Evolutionary conservation across 2,888 invertebrate genomes (phyloP).

Genomic region (Rapana venosa): DNA sequence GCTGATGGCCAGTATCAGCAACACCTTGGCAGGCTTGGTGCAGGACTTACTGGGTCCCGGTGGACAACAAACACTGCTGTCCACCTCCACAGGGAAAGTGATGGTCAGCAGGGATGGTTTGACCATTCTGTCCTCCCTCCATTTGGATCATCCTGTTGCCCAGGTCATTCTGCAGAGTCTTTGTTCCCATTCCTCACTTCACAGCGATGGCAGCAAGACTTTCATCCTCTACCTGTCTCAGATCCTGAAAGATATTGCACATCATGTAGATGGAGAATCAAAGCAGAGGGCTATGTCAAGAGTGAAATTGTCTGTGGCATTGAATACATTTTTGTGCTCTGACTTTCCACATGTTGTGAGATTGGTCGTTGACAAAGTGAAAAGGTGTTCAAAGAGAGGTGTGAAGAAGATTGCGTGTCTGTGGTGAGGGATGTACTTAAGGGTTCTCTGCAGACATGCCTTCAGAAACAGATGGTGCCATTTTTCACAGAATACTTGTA

Average conservation of each 20-base stretch:
- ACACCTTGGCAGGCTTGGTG: slow-evolving; percentile 51
- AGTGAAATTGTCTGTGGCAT: slow-evolving; percentile 5
- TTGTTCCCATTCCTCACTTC: slow-evolving; percentile 44
- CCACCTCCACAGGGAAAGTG: slow-evolving; percentile 58
- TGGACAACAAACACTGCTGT: slow-evolving; percentile 60
- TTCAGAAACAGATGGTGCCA: neutral
- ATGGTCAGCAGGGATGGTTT: slow-evolving; percentile 60
- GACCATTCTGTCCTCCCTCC: slow-evolving; percentile 59
- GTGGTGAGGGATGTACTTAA: slow-evolving; percentile 13
- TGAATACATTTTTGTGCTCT: slow-evolving; percentile 33
- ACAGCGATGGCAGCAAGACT: slow-evolving; percentile 62
- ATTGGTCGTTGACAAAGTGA: slow-evolving; percentile 20
- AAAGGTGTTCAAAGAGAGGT: neutral
- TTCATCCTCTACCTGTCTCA: slow-evolving; percentile 57
- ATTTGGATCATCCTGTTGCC: slow-evolving; percentile 65
- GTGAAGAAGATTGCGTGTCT: neutral
- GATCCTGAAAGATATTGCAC: slow-evolving; percentile 46
- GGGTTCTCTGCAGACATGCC: slow-evolving; percentile 32
- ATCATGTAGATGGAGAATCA: neutral
- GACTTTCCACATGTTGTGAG: slow-evolving; percentile 36
- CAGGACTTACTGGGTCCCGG: slow-evolving; percentile 62
- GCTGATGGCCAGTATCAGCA: slow-evolving; percentile 40
- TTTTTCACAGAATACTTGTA: slow-evolving; percentile 17
- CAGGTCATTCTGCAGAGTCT: slow-evolving; percentile 56
- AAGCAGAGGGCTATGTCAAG: neutral